phyloP scores from a whole-genome alignment of 1,140 invertebrate species.

The Mamestra configurata region DNA sequence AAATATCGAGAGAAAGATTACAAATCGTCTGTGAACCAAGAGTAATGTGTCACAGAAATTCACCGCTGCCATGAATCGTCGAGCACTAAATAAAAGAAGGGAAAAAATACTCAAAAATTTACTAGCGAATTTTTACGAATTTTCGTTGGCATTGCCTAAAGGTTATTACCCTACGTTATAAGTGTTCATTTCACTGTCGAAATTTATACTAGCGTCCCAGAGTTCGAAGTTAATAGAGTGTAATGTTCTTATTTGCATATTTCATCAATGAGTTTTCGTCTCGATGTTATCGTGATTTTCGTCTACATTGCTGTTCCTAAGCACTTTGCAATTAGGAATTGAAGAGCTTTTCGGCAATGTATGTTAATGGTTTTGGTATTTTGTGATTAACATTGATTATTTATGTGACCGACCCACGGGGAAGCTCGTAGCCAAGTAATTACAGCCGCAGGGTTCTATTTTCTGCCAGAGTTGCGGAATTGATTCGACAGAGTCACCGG shows the following conservation, averaged over 20 bases:
- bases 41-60: slow-evolving; percentile 50
- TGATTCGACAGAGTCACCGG: too few relatives aligned
- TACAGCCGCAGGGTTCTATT: too few relatives aligned
- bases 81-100: slow-evolving; percentile 48
- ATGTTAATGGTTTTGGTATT: neutral
- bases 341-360: neutral
- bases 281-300: slow-evolving; percentile 29
- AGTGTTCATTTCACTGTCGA: slow-evolving; percentile 49
- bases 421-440: too few relatives aligned
- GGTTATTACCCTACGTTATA: slow-evolving; percentile 42
- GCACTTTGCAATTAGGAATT: neutral
- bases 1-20: slow-evolving; percentile 48
- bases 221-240: slow-evolving; percentile 51
- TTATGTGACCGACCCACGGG: too few relatives aligned
- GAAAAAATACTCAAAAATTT: slow-evolving; percentile 48
- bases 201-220: slow-evolving; percentile 33
- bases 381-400: neutral
- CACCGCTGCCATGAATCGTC: slow-evolving; percentile 47
- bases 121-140: slow-evolving; percentile 45
- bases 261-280: slow-evolving; percentile 34
- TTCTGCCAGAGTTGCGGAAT: too few relatives aligned
- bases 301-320: neutral
- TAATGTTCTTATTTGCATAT: slow-evolving; percentile 54
- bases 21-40: slow-evolving; percentile 46
- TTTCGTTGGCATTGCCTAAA: slow-evolving; percentile 44